A percentile compares a stretch with the other conserved stretches of the same genome.
phyloP scores from a whole-genome alignment of 2,888 invertebrate species.

The Biston betularia region DNA sequence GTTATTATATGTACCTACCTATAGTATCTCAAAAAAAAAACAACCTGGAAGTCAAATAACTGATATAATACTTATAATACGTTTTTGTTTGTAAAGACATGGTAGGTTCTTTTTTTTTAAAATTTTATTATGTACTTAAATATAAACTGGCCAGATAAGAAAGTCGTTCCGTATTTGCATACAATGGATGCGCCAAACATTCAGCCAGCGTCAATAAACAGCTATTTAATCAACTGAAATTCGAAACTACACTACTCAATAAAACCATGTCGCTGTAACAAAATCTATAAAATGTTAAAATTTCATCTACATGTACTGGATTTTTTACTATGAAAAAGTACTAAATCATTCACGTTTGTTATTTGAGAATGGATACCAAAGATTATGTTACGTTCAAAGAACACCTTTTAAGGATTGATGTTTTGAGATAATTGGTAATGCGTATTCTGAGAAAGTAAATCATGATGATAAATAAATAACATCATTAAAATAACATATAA shows the following conservation, averaged over 20 bases:
- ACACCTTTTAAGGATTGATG: conserved; percentile 10
- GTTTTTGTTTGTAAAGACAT: too few relatives aligned
- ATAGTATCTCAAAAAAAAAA: too few relatives aligned
- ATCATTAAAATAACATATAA: conserved; percentile 1
- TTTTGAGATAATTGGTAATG: conserved; percentile 13
- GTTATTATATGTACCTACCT: too few relatives aligned
- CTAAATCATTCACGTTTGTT: background rate
- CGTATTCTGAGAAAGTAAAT: conserved; percentile 14
- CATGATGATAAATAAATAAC: background rate
- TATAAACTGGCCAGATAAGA: background rate
- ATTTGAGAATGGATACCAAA: conserved; percentile 8
- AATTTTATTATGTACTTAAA: too few relatives aligned
- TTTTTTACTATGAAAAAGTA: conserved; percentile 10
- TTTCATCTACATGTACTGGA: background rate
- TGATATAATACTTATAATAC: too few relatives aligned
- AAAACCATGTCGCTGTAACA: conserved; percentile 9
- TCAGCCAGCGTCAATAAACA: conserved; percentile 33
- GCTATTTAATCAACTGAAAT: conserved; percentile 46
- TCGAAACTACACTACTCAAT: conserved; percentile 30
- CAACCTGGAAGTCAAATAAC: too few relatives aligned
- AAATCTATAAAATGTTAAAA: background rate
- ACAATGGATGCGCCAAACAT: conserved; percentile 42
- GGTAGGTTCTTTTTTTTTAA: too few relatives aligned
- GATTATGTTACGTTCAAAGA: conserved; percentile 25
- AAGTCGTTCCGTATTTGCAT: conserved; percentile 47